phyloP scores from a whole-genome alignment of 2,797 vertebrate species.

The Sebastiscus albofasciatus region DNA sequence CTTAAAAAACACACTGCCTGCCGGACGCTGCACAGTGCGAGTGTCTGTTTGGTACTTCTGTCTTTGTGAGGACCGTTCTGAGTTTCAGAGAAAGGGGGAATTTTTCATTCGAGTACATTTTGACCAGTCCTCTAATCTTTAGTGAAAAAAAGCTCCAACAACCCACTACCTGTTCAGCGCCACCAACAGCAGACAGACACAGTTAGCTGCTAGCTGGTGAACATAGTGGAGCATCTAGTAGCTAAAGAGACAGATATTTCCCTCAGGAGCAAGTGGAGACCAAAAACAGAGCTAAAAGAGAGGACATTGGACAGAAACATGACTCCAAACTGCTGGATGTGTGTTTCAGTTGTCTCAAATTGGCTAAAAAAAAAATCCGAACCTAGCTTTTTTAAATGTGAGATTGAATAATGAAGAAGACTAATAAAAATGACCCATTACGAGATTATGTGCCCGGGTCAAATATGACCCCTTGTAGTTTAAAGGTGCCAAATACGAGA shows the following conservation, averaged over 20 bases:
- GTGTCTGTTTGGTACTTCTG: slow-evolving; percentile 1
- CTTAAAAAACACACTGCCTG: slow-evolving; percentile 18
- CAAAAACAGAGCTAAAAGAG: not conserved
- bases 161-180: not conserved
- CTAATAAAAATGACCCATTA: too few species aligned
- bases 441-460: rapidly evolving
- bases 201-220: rapidly evolving
- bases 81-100: not conserved
- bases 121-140: not conserved
- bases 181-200: not conserved
- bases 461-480: too few species aligned
- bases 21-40: not conserved
- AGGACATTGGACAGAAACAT: not conserved
- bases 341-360: too few species aligned
- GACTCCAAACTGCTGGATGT: not conserved
- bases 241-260: not conserved
- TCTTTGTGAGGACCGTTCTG: slow-evolving; percentile 44
- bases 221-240: not conserved
- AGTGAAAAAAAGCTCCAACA: not conserved
- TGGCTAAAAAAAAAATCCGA: too few species aligned
- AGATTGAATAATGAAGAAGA: too few species aligned
- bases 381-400: too few species aligned
- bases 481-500: too few species aligned
- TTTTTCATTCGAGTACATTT: not conserved
- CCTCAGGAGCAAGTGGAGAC: not conserved